Evolutionary conservation across 2,888 invertebrate species (phyloP).

Genomic region (Stramonita haemastoma): DNA sequence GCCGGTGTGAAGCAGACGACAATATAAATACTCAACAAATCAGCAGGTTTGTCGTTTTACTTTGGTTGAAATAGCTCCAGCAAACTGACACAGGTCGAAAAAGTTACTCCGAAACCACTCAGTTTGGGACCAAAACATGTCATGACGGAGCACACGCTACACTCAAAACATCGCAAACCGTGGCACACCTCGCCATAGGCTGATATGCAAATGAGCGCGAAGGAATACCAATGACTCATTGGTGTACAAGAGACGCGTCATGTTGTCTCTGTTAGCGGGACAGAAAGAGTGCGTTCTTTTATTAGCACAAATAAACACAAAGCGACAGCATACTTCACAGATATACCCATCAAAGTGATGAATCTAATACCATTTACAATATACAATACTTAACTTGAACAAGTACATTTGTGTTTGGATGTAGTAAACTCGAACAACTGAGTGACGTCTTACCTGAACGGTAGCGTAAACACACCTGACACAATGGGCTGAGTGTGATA

Average conservation of each 20-base stretch:
- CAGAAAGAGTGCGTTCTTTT: neutral
- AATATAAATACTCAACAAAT: neutral
- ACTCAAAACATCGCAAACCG: neutral
- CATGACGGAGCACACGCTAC: neutral
- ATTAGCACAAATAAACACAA: neutral
- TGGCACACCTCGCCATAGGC: slow-evolving; percentile 21
- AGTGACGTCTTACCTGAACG: slow-evolving; percentile 12
- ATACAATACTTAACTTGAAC: neutral
- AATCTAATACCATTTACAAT: no score
- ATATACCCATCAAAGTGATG: neutral
- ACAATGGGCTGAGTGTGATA: neutral
- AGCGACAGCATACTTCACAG: neutral
- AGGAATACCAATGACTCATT: slow-evolving; percentile 17
- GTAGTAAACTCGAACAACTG: neutral
- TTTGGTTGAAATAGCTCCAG: neutral
- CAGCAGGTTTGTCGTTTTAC: neutral
- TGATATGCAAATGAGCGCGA: slow-evolving; percentile 1
- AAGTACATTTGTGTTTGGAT: neutral
- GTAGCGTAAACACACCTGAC: neutral
- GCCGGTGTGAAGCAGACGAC: neutral
- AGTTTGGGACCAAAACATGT: neutral
- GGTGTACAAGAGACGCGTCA: neutral
- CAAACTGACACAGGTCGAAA: neutral
- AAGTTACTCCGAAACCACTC: slow-evolving; percentile 9
- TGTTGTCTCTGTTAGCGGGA: neutral